Conservation (phyloP, 2,797 vertebrate species). For the Pantherophis vulpinus region DNA sequence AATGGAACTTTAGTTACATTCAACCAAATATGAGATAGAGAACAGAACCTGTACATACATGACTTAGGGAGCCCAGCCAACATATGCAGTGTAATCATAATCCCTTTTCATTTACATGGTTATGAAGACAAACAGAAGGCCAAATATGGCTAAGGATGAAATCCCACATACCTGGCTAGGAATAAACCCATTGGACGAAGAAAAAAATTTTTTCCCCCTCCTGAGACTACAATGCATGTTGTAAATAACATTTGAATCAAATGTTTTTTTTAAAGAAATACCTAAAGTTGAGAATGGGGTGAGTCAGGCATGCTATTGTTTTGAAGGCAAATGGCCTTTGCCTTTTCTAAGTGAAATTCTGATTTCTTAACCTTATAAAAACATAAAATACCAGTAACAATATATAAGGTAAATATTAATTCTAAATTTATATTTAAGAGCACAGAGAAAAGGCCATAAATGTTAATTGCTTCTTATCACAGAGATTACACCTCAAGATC, state of each 20-base stretch:
- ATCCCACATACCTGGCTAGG: neutral
- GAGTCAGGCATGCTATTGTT: neutral
- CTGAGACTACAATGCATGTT: neutral
- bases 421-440: neutral
- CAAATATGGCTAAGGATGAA: neutral
- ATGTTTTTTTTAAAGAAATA: neutral
- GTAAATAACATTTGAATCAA: neutral
- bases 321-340: constrained; percentile 15
- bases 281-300: neutral
- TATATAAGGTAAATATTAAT: constrained; percentile 6
- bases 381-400: constrained; percentile 5
- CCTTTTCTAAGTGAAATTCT: neutral
- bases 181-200: neutral
- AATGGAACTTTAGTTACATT: neutral
- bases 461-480: neutral
- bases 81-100: neutral
- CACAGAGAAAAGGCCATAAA: constrained; percentile 8
- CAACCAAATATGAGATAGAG: neutral
- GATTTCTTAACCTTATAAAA: neutral
- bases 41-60: neutral
- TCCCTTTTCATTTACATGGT: neutral
- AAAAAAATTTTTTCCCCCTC: neutral
- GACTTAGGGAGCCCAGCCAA: neutral
- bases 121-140: neutral
- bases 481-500: neutral